A percentile compares a stretch with the other conserved stretches of the same genome.
phyloP scores from a whole-genome alignment of 64 coral and sea anemone species.

The Pocillopora damicornis region DNA sequence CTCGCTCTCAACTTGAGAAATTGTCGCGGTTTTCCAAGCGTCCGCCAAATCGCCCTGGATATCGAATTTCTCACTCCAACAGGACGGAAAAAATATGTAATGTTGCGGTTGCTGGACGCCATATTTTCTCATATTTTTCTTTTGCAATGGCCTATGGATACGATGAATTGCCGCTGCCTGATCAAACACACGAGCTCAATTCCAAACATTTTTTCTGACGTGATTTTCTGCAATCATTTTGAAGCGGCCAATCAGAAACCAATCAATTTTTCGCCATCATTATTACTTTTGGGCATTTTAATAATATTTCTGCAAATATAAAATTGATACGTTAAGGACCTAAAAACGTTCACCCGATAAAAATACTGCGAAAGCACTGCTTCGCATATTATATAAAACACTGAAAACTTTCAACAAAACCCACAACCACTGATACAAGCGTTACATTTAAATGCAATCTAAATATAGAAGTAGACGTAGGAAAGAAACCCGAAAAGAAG shows the following conservation, averaged over 20 bases:
- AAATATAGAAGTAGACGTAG: not conserved
- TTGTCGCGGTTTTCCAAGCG: too few relatives aligned
- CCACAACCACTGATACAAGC: not conserved
- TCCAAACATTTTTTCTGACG: too few relatives aligned
- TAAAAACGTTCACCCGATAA: not conserved
- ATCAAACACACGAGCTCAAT: too few relatives aligned
- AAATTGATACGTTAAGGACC: not conserved
- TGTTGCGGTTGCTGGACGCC: too few relatives aligned
- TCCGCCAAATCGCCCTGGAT: too few relatives aligned
- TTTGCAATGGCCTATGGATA: too few relatives aligned
- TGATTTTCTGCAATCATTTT: not conserved
- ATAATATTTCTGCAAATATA: not conserved
- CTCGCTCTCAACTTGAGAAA: too few relatives aligned
- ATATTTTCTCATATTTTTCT: too few relatives aligned
- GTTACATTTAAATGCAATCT: not conserved
- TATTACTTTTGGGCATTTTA: not conserved
- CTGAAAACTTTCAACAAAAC: not conserved
- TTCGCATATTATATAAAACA: not conserved
- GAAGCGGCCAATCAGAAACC: not conserved
- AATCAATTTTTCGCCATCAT: not conserved
- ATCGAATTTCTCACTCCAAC: too few relatives aligned
- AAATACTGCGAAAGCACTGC: not conserved
- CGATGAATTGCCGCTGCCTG: too few relatives aligned
- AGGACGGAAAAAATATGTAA: too few relatives aligned
- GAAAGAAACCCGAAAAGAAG: slow-evolving; percentile 2